Conservation (phyloP, 2,113 vertebrate species). For the Otolemur garnettii region DNA sequence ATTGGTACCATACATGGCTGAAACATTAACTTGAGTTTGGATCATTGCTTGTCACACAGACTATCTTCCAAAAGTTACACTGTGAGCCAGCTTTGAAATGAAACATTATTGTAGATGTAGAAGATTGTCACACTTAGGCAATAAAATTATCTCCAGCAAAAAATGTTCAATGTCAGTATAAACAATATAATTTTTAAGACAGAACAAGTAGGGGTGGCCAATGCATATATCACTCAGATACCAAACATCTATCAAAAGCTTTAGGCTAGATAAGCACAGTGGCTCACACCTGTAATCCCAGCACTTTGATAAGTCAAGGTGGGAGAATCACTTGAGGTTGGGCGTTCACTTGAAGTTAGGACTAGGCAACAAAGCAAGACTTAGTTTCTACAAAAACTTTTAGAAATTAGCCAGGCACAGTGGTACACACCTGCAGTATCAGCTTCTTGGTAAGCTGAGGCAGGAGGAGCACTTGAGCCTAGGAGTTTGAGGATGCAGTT, state of each 20-base stretch:
- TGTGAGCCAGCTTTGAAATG: constrained; percentile 21
- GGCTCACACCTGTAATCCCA: too few species aligned
- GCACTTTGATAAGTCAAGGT: too few species aligned
- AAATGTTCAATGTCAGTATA: not conserved
- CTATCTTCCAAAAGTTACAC: not conserved
- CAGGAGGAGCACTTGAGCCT: too few species aligned
- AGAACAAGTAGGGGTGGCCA: not conserved
- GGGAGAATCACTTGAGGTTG: too few species aligned
- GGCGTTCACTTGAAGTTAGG: too few species aligned
- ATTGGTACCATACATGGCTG: not conserved
- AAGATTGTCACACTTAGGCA: not conserved
- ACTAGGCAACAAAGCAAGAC: too few species aligned
- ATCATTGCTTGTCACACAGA: not conserved
- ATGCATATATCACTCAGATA: not conserved
- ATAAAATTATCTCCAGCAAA: not conserved
- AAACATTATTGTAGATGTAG: not conserved
- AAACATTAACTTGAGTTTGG: not conserved
- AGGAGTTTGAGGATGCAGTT: too few species aligned
- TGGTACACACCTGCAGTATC: too few species aligned
- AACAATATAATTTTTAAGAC: not conserved
- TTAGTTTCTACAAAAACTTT: too few species aligned
- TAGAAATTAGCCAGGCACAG: too few species aligned
- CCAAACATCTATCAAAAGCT: constrained; percentile 5
- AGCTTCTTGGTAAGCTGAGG: too few species aligned
- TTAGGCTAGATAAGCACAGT: too few species aligned